Evolutionary conservation across 2,888 invertebrate genomes (phyloP), one percentile per base, ranked within the genome.

Genomic region (Sarcophaga subvicina): DNA sequence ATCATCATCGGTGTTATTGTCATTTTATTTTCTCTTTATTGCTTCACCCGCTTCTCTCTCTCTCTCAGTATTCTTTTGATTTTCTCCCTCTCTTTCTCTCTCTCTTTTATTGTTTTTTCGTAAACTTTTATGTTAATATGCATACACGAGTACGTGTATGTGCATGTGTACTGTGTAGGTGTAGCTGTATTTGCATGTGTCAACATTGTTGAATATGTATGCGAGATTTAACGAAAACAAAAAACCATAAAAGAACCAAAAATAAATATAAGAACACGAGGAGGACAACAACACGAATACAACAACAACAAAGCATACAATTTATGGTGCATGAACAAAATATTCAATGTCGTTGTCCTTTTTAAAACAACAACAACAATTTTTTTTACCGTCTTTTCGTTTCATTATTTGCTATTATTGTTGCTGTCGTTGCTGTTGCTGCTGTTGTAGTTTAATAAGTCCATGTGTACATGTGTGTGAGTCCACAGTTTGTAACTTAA

Each of bases 311-410:
- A 63, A 49, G 5, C 59, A 78, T 54, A 47, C 27, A 72, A 59
- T 17, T 6, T 60, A 49, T 60, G 66, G 64, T 60, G 10, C 66
- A 60, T 77, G 66, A 75, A 54, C 54, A 14, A 80, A 85, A 85
- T 83, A 87, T 86, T 86, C 84, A 84, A 88, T 86, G 86, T 86
- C 88, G 86, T 84, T 88, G 86, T 83, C 84, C 86, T 88, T 84
- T 85, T 83, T 84, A 78, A 1, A 37, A 10, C 17, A 54, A 12
- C 69, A 70, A 71, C 66, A 79, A 76, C 79, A 75, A 79, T 14
- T 14, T 17, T 14, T 17, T 14, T 17, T 17, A 54, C 54, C 5
- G 54, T 54, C 11, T 14, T 77, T 80, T 85, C 78, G n/a, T 62
- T 78, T 80, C 63, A 47, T 73, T 73, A 37, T 72, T 85, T 83